Evolutionary conservation across 2,113 vertebrate genomes (phyloP).

Genomic region (Crypturellus undulatus): DNA sequence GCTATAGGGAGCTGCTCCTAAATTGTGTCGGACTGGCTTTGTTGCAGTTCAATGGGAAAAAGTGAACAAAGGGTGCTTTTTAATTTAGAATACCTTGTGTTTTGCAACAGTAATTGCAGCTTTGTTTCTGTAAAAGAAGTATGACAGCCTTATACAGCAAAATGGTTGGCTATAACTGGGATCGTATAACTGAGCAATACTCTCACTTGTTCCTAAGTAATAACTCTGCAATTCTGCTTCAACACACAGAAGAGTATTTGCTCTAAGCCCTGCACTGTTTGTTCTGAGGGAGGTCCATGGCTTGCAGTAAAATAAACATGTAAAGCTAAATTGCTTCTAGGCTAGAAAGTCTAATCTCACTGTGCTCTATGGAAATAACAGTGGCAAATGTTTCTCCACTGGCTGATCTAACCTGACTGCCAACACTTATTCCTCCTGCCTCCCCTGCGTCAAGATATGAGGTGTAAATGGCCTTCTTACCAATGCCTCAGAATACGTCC

Average conservation of each 20-base stretch:
- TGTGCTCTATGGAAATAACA: not conserved
- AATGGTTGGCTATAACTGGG: not conserved
- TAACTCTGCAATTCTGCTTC: not conserved
- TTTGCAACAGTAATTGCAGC: not conserved
- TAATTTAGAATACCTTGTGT: not conserved
- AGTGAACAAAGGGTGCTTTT: not conserved
- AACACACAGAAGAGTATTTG: not conserved
- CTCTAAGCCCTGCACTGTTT: not conserved
- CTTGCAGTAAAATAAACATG: not conserved
- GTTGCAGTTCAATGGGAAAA: not conserved
- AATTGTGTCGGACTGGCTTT: not conserved
- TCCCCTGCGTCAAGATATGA: not conserved
- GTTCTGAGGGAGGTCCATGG: not conserved
- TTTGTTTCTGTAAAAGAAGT: not conserved
- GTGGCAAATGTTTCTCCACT: not conserved
- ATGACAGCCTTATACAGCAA: not conserved
- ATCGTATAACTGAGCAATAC: not conserved
- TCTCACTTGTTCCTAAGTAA: not conserved
- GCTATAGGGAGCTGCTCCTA: not conserved
- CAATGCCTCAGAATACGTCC: not conserved
- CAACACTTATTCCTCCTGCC: not conserved
- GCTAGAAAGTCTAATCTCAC: not conserved
- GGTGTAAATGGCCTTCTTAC: not conserved
- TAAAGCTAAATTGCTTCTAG: not conserved
- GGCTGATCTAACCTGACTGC: not conserved